These are phyloP conservation scores for Lamellibrachia columna DNA, from an alignment of 2,888 invertebrate species.

Conservation along the genomic window DNA sequence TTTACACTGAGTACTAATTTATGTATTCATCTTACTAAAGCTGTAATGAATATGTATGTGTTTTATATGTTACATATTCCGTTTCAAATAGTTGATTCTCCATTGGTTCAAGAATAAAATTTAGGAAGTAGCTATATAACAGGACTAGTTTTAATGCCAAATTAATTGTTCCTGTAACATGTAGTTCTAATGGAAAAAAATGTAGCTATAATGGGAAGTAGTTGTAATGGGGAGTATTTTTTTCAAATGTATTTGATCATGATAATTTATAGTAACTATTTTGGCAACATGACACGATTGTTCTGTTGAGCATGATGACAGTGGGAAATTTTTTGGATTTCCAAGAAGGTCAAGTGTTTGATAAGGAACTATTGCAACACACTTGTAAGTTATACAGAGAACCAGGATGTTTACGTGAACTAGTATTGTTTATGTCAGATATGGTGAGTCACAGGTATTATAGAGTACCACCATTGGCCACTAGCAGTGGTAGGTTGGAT, in stretches of 20 bases:
- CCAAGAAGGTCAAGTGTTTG: neutral
- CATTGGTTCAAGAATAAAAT: no score
- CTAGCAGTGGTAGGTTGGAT: neutral
- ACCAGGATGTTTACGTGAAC: constrained; percentile 3
- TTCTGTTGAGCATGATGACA: neutral
- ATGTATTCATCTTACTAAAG: no score
- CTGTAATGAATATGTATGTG: no score
- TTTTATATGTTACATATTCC: no score
- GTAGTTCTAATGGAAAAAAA: no score
- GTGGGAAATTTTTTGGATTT: neutral
- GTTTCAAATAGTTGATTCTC: no score
- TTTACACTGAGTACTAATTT: no score
- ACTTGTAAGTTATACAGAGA: neutral
- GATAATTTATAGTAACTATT: neutral
- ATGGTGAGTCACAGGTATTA: neutral
- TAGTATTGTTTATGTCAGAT: neutral
- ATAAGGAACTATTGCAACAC: constrained; percentile 16
- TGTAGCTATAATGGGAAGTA: no score
- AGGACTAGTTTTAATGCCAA: no score
- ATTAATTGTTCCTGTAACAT: no score
- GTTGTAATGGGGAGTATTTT: no score
- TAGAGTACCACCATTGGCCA: neutral
- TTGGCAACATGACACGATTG: neutral
- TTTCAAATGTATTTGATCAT: neutral
- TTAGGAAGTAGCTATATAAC: no score